Evolutionary conservation across 2,797 vertebrate species (phyloP), one percentile per base, ranked within the genome.

Genomic region (Sternarchorhynchus goeldii): DNA sequence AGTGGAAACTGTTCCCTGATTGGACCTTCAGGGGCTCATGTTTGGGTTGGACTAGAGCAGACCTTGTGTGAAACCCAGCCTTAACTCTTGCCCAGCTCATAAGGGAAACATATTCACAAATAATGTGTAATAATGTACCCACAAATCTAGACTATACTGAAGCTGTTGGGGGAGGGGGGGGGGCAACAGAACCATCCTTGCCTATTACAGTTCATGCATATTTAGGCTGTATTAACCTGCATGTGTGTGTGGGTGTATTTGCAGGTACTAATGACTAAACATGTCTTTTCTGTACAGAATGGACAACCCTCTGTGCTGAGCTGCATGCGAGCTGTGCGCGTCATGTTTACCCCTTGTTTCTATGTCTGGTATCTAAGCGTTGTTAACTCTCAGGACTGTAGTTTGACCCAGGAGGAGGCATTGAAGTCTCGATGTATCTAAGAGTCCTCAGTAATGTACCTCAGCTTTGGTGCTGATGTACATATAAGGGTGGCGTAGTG

Each of bases 391-490:
- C 81, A 82, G 81, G 91, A 83, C 92, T 96, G 95, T 83, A 93
- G 94, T 94, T 95, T 93, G 93, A 95, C 95, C 95, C 94, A 95
- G 91, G 94, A 93, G 41, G 94, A 94, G 81, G 95, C 94, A 94
- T 94, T 96, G 93, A 95, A 93, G 91, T 96, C 95, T 92, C 95
- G 93, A 93, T 94, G 94, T 92, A 93, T 85, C 88, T 94, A 91
- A 89, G 93, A 92, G 89, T 92, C 91, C 85, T 94, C 93, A 88
- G 91, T 92, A 89, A 94, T 95, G 91, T 86, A 93, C 94, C 94
- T 95, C 90, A 95, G 92, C 87, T 93, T 90, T 87, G 92, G 91
- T 25, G 25, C 25, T 25, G 25, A 25, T 25, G 25, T 25, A 25
- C 25, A 25, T 25, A 25, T 25, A 25, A 25, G 25, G 25, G 25